Evolutionary conservation across 2,888 invertebrate species (phyloP).

Genomic region (Timema cristinae): DNA sequence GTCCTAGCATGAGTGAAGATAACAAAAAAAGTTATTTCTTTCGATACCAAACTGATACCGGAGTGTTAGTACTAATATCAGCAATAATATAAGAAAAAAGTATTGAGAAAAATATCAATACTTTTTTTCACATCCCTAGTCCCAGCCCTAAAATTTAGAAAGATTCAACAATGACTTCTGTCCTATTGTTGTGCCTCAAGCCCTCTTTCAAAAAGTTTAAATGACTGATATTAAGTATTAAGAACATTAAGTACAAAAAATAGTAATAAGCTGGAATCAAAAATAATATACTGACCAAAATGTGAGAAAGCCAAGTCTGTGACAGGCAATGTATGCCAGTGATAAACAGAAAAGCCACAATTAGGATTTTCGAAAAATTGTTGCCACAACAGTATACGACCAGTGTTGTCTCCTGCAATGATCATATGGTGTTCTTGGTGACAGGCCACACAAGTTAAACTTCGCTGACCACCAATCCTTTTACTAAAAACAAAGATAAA

Average conservation of each 20-base stretch:
- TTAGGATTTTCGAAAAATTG: slow-evolving; percentile 30
- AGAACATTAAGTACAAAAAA: no score
- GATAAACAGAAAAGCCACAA: slow-evolving; percentile 50
- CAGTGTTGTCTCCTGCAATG: slow-evolving; percentile 64
- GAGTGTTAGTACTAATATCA: no score
- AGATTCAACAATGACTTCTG: no score
- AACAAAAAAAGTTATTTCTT: no score
- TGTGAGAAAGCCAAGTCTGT: slow-evolving; percentile 61
- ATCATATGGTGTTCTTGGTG: slow-evolving; percentile 62
- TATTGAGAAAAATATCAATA: no score
- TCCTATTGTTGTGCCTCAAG: no score
- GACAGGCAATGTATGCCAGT: slow-evolving; percentile 75
- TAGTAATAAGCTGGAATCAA: neutral
- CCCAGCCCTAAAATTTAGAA: no score
- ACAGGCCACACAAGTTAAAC: slow-evolving; percentile 60
- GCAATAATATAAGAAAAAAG: no score
- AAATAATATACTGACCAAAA: slow-evolving; percentile 43
- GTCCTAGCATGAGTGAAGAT: no score
- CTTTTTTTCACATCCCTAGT: no score
- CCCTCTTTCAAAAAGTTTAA: neutral
- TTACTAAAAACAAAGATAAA: slow-evolving; percentile 36
- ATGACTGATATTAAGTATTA: neutral
- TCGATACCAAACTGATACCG: no score
- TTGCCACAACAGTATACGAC: slow-evolving; percentile 61
- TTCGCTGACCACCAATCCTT: slow-evolving; percentile 33